A percentile compares a stretch with the other conserved stretches of the same genome.
Evolutionary conservation across 2,797 vertebrate genomes (phyloP).

Genomic region (Sebastes hubbsi): DNA sequence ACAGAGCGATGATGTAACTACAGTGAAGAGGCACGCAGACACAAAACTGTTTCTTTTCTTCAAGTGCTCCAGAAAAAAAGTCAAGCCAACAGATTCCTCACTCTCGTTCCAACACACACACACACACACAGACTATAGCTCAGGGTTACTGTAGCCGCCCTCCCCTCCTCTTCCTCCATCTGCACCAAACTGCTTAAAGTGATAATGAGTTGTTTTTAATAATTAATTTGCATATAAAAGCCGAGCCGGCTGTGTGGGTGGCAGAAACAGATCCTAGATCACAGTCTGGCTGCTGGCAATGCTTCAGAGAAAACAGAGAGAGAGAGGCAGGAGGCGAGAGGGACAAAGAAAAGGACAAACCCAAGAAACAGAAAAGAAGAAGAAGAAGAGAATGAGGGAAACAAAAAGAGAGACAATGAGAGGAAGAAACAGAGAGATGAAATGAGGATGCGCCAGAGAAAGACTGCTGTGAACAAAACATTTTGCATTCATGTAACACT

Average conservation of each 20-base stretch:
- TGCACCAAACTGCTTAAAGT: slow-evolving; percentile 73
- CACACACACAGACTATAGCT: slow-evolving; percentile 20
- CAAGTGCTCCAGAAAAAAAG: slow-evolving; percentile 35
- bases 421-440: not conserved
- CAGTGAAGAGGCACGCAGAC: not conserved
- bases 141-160: slow-evolving; percentile 28
- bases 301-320: slow-evolving; percentile 55
- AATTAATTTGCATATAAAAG: slow-evolving; percentile 82
- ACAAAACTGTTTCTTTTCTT: slow-evolving; percentile 5
- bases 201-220: slow-evolving; percentile 81
- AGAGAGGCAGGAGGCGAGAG: slow-evolving; percentile 3
- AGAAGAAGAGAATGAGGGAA: not conserved
- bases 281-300: slow-evolving; percentile 69
- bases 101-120: slow-evolving; percentile 14
- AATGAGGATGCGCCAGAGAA: slow-evolving; percentile 4
- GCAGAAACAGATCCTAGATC: slow-evolving; percentile 70
- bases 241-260: slow-evolving; percentile 56
- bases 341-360: not conserved
- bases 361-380: not conserved
- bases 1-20: not conserved
- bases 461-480: slow-evolving; percentile 13
- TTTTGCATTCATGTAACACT: slow-evolving; percentile 3
- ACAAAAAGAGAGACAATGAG: not conserved
- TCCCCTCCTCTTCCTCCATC: slow-evolving; percentile 45
- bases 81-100: not conserved